Evolutionary conservation across 1,140 invertebrate species (phyloP).

Genomic region (Nixonia krombeini): DNA sequence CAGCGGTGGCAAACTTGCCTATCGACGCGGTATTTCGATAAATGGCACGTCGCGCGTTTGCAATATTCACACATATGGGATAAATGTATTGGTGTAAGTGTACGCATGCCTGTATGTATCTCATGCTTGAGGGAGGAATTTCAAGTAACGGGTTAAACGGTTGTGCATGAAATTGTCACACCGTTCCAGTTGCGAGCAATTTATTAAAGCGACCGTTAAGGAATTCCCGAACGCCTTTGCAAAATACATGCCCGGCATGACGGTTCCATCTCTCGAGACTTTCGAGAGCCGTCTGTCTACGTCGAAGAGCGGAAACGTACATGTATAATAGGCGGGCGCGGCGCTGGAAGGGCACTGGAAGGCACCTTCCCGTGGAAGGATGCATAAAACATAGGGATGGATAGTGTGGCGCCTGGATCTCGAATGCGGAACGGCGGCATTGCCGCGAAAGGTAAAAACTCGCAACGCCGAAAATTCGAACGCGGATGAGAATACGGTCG

Average conservation of each 20-base stretch:
- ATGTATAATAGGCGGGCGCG: constrained; percentile 34
- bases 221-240: constrained; percentile 34
- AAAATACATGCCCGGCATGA: constrained; percentile 38
- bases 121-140: too few species aligned
- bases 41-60: too few species aligned
- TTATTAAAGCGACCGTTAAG: too few species aligned
- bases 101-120: too few species aligned
- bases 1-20: too few species aligned
- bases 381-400: constrained; percentile 51
- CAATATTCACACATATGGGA: too few species aligned
- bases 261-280: constrained; percentile 47
- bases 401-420: constrained; percentile 33
- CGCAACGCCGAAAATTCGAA: constrained; percentile 32
- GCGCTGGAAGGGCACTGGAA: constrained; percentile 1
- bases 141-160: too few species aligned
- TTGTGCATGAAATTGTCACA: too few species aligned
- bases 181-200: too few species aligned
- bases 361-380: constrained; percentile 39
- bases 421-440: constrained; percentile 13
- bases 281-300: constrained; percentile 46
- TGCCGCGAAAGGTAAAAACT: constrained; percentile 35
- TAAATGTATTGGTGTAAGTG: too few species aligned
- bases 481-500: constrained; percentile 37
- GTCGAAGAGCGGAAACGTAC: constrained; percentile 37
- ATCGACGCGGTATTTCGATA: too few species aligned